A percentile compares a stretch with the other conserved stretches of the same genome.
Evolutionary conservation across 2,888 invertebrate genomes (phyloP).

Genomic region (Conus canariensis): DNA sequence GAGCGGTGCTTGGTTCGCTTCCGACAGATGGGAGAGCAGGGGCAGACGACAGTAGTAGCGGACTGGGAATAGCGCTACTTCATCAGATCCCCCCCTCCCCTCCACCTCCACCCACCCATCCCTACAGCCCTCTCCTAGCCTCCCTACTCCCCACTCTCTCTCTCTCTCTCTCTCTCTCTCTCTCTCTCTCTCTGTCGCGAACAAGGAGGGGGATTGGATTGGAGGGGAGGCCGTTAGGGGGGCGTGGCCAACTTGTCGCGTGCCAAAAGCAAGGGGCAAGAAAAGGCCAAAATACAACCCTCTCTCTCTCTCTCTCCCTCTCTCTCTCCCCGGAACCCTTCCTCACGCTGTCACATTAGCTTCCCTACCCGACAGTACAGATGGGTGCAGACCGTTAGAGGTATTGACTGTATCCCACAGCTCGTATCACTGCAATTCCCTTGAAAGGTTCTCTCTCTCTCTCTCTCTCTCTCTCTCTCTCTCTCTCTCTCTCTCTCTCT

Average conservation of each 20-base stretch:
- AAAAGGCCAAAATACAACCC: not conserved
- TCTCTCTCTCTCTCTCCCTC: not conserved
- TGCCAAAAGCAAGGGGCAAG: not conserved
- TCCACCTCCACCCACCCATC: not conserved
- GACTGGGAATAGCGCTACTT: conserved; percentile 23
- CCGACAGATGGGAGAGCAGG: not conserved
- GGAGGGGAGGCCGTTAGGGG: not conserved
- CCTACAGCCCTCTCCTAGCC: not conserved
- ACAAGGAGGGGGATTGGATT: not conserved
- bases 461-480: no score
- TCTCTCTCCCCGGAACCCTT: not conserved
- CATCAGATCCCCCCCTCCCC: not conserved
- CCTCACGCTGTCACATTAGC: not conserved
- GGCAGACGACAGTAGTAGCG: not conserved
- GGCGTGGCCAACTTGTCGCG: not conserved
- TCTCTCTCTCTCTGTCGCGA: not conserved
- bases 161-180: not conserved
- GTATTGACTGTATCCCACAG: no score
- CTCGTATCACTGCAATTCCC: no score
- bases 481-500: no score
- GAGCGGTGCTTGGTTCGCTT: not conserved
- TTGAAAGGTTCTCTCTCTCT: no score
- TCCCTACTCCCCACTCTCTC: not conserved
- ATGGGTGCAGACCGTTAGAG: no score
- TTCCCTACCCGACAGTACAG: no score